phyloP scores from a whole-genome alignment of 2,888 invertebrate genomes.

The Boloria euphrosyne region DNA sequence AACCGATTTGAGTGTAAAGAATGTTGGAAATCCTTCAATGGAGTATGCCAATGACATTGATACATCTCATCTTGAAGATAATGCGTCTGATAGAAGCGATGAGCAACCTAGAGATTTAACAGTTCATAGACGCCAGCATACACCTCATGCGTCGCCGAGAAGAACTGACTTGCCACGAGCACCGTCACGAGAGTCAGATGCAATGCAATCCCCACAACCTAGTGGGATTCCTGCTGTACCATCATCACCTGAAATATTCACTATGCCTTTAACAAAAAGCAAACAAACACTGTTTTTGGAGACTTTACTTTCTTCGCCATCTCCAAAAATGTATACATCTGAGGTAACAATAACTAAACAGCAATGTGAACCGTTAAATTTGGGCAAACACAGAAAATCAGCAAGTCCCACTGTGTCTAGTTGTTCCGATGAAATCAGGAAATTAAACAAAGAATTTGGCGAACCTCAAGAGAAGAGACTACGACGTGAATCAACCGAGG shows the following conservation, averaged over 20 bases:
- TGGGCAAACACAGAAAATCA: slow-evolving; percentile 85
- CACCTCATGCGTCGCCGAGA: slow-evolving; percentile 72
- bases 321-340: slow-evolving; percentile 82
- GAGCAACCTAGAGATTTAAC: slow-evolving; percentile 84
- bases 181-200: slow-evolving; percentile 86
- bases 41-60: slow-evolving; percentile 51
- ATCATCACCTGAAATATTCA: slow-evolving; percentile 86
- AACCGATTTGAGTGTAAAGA: slow-evolving; percentile 81
- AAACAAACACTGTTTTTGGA: slow-evolving; percentile 84
- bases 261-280: slow-evolving; percentile 71
- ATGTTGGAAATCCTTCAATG: slow-evolving; percentile 53
- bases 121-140: slow-evolving; percentile 77
- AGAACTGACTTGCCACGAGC: slow-evolving; percentile 81
- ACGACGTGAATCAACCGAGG: slow-evolving; percentile 63
- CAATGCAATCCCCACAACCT: slow-evolving; percentile 88
- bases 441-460: slow-evolving; percentile 77
- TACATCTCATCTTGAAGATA: slow-evolving; percentile 60
- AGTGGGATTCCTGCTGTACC: slow-evolving; percentile 87
- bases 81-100: slow-evolving; percentile 71
- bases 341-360: slow-evolving; percentile 80
- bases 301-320: slow-evolving; percentile 83
- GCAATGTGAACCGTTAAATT: slow-evolving; percentile 86
- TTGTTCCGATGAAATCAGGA: slow-evolving; percentile 87
- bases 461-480: slow-evolving; percentile 74
- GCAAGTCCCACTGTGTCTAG: slow-evolving; percentile 89